Evolutionary conservation across 2,113 vertebrate species (phyloP).

Genomic region (Gambusia affinis): DNA sequence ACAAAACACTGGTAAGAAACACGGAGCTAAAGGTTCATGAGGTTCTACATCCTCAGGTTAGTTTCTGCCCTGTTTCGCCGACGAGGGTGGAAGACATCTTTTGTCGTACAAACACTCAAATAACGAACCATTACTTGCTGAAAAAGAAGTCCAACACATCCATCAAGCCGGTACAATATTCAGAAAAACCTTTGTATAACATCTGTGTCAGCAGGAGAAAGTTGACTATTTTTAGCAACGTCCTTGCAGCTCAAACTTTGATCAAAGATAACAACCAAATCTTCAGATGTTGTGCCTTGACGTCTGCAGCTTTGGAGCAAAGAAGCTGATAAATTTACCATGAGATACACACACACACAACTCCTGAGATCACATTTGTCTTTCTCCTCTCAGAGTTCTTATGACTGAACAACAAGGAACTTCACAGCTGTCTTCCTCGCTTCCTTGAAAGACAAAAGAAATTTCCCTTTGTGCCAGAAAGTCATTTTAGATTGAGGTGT

Average conservation of each 20-base stretch:
- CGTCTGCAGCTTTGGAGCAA: slow-evolving; percentile 22
- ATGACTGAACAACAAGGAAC: slow-evolving; percentile 4
- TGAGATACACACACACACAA: slow-evolving; percentile 6
- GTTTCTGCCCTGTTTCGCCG: background rate
- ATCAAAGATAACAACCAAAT: slow-evolving; percentile 35
- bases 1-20: too few relatives aligned
- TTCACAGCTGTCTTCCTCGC: slow-evolving; percentile 40
- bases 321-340: slow-evolving; percentile 41
- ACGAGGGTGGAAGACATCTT: background rate
- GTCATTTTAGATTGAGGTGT: background rate
- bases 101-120: background rate
- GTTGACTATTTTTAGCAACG: background rate
- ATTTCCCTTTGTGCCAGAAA: slow-evolving; percentile 10
- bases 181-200: background rate
- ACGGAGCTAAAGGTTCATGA: background rate
- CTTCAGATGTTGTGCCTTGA: slow-evolving; percentile 27
- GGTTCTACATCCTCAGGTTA: background rate
- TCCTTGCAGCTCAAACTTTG: background rate
- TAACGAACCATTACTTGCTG: background rate
- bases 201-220: background rate
- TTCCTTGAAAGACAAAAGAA: background rate
- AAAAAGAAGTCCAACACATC: background rate
- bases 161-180: background rate
- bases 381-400: slow-evolving; percentile 10
- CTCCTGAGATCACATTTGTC: slow-evolving; percentile 6